A percentile compares a stretch with the other conserved stretches of the same genome.
Evolutionary conservation across 2,888 invertebrate species (phyloP).

Genomic region (Rhagium mordax): DNA sequence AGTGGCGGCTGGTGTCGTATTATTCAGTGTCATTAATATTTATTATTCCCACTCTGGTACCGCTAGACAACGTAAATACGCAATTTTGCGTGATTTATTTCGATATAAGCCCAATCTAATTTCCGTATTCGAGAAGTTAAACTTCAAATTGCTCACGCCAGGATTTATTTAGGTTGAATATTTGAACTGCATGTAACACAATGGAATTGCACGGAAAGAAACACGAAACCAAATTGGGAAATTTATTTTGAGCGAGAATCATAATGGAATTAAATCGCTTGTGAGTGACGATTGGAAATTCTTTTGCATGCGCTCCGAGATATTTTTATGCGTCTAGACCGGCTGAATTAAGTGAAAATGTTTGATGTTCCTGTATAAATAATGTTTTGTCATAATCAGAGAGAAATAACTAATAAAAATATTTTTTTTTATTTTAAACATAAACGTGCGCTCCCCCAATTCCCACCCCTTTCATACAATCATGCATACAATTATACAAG

Average conservation of each 20-base stretch:
- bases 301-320: too few relatives aligned
- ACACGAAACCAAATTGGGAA: neutral
- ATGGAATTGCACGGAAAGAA: neutral
- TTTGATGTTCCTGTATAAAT: too few relatives aligned
- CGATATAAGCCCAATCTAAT: constrained; percentile 41
- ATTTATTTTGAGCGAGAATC: neutral
- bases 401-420: too few relatives aligned
- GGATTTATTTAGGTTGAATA: neutral
- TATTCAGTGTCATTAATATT: constrained; percentile 50
- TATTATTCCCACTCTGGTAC: constrained; percentile 43
- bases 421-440: too few relatives aligned
- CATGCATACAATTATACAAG: too few relatives aligned
- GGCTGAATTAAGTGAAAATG: too few relatives aligned
- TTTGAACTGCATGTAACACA: constrained; percentile 1
- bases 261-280: neutral
- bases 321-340: too few relatives aligned
- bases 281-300: too few relatives aligned
- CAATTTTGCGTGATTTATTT: constrained; percentile 46
- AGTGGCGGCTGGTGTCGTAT: constrained; percentile 44
- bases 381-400: too few relatives aligned
- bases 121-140: constrained; percentile 37
- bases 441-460: too few relatives aligned
- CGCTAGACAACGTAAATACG: constrained; percentile 42
- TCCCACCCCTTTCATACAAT: too few relatives aligned
- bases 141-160: constrained; percentile 16